Percentiles rank a stretch among this genome's conserved stretches.
These are phyloP conservation scores for Drymodes brunneopygia DNA, from an alignment of 2,113 vertebrate genomes.

Conservation along the genomic window DNA sequence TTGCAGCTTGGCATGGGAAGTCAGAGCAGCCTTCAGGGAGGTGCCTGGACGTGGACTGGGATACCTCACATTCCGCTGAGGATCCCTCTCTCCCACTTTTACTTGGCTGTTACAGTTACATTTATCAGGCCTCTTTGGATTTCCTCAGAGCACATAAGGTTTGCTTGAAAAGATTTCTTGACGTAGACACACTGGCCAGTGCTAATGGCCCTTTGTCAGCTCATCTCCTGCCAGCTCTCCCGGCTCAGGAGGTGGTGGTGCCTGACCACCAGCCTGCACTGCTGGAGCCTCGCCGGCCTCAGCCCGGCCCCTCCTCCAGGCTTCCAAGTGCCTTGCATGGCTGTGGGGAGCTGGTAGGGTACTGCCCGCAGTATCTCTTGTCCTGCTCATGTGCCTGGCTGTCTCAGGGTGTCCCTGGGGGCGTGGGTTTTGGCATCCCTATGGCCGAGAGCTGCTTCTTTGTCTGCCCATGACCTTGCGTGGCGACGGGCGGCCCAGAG, in stretches of 20 bases:
- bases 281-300: accelerated
- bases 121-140: background rate
- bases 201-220: background rate
- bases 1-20: background rate
- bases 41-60: background rate
- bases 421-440: background rate
- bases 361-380: background rate
- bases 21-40: background rate
- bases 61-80: background rate
- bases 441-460: background rate
- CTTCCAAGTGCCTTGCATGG: background rate
- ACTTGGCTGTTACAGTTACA: background rate
- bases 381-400: background rate
- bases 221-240: background rate
- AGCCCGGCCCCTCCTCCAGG: background rate
- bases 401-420: background rate
- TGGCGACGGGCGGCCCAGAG: background rate
- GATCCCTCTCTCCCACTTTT: background rate
- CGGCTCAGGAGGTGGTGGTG: background rate
- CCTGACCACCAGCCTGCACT: background rate
- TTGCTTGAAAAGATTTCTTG: background rate
- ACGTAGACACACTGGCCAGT: accelerated
- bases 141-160: background rate
- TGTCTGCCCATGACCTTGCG: background rate
- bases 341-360: background rate